Evolutionary conservation across 2,113 vertebrate genomes (phyloP).

Genomic region (Anser cygnoides): DNA sequence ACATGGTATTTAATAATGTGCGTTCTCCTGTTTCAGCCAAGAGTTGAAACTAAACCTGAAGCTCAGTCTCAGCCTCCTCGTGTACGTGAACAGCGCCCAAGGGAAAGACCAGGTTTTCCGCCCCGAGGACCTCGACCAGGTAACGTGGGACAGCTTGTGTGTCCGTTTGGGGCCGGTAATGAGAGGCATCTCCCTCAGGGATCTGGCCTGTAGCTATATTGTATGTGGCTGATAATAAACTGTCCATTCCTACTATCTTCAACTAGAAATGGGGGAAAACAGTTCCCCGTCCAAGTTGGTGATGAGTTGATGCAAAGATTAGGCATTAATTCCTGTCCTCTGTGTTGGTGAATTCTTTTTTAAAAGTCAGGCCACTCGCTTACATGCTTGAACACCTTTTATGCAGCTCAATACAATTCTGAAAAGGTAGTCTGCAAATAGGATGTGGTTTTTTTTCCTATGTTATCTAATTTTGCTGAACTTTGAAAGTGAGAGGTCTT

Average conservation of each 20-base stretch:
- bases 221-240: accelerated
- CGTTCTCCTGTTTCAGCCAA: conserved; percentile 77
- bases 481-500: not conserved
- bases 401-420: not conserved
- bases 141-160: conserved; percentile 35
- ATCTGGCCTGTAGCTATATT: not conserved
- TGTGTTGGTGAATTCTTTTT: not conserved
- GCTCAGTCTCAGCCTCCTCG: conserved; percentile 84
- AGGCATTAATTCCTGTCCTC: not conserved
- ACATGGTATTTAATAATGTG: not conserved
- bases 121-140: conserved; percentile 89
- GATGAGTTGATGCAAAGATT: not conserved
- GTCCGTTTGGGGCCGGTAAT: not conserved
- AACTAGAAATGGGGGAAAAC: accelerated
- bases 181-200: not conserved
- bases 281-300: not conserved
- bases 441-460: accelerated
- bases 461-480: not conserved
- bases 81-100: conserved; percentile 89
- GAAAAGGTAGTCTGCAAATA: not conserved
- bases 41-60: conserved; percentile 90
- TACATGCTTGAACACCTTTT: not conserved
- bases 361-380: not conserved
- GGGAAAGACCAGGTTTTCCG: conserved; percentile 88
- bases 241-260: not conserved